Evolutionary conservation across 2,888 invertebrate genomes (phyloP).

Genomic region (Beris chalybata): DNA sequence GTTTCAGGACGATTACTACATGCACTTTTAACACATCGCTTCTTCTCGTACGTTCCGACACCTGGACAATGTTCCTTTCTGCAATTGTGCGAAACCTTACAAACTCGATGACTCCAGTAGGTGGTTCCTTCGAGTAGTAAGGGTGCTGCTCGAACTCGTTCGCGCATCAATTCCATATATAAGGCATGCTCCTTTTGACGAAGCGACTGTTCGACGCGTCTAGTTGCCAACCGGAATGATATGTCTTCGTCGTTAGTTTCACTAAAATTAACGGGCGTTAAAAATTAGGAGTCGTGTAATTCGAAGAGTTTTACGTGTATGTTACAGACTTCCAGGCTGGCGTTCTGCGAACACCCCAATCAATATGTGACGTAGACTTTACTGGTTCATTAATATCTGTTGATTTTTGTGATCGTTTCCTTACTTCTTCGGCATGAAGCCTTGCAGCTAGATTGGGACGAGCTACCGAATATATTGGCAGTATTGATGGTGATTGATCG

Average conservation of each 20-base stretch:
- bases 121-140: constrained; percentile 52
- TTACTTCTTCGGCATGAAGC: constrained; percentile 50
- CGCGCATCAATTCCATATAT: constrained; percentile 54
- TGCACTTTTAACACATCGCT: constrained; percentile 18
- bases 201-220: constrained; percentile 53
- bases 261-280: constrained; percentile 41
- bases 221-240: constrained; percentile 51
- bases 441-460: constrained; percentile 56
- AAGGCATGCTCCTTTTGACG: constrained; percentile 52
- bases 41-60: constrained; percentile 8
- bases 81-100: constrained; percentile 51
- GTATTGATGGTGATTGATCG: constrained; percentile 41
- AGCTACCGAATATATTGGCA: constrained; percentile 53
- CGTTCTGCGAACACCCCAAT: constrained; percentile 55
- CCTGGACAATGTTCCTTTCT: constrained; percentile 46
- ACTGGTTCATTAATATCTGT: constrained; percentile 46
- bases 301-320: constrained; percentile 46
- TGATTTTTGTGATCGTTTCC: constrained; percentile 49
- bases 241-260: constrained; percentile 53
- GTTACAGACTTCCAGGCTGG: constrained; percentile 55
- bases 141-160: constrained; percentile 54
- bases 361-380: constrained; percentile 41
- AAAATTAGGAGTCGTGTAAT: background rate
- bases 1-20: constrained; percentile 6
- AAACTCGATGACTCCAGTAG: constrained; percentile 50